Evolutionary conservation across 1,140 invertebrate species (phyloP), one percentile per base, ranked within the genome.

Genomic region (Muscidifurax raptorellus): DNA sequence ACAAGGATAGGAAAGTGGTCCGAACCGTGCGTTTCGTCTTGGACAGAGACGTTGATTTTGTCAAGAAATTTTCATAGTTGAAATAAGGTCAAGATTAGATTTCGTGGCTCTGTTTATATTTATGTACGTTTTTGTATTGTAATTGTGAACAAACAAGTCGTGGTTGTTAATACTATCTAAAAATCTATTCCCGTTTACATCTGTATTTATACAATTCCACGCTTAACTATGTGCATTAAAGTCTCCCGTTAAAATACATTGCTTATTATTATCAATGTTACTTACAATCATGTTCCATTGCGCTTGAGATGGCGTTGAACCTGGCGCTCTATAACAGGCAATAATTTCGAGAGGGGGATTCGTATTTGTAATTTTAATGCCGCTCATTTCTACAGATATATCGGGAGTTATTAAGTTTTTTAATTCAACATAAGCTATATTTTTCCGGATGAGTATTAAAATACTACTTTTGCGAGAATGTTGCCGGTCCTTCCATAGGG

Each of bases 221-320:
- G 7, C 4, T 40, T 18, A 22, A n/a, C 80, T 85, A 25, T 85
- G 84, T 12, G 84, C 44, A 44, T 85, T 85, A 64, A 74, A 80
- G 27, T 84, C 76, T 4, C 76, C 83, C 36, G 66, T 44, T 9
- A 76, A 27, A 25, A 76, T 22, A 15, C 28, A 59, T 4, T 78
- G 25, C 0, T 27, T 28, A 15, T 59, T 25, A 59, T 59, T 25
- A 18, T 78, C 47, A 22, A 78, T 18, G 27, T 78, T 78, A 28
- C 0, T 9, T 1, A 64, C 12, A 64, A 78, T 28, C 4, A 10
- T 78, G 52, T 30, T 25, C 76, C 76, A 78, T 78, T 78, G n/a
- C 4, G 25, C 10, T 78, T 78, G 76, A 4, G 47, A 3, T 1
- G 59, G 28, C 25, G 25, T 78, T 27, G 25, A 9, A 6, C 59